Conservation (phyloP, 1,140 invertebrate species). For the Pseudomyrmex concolor region DNA sequence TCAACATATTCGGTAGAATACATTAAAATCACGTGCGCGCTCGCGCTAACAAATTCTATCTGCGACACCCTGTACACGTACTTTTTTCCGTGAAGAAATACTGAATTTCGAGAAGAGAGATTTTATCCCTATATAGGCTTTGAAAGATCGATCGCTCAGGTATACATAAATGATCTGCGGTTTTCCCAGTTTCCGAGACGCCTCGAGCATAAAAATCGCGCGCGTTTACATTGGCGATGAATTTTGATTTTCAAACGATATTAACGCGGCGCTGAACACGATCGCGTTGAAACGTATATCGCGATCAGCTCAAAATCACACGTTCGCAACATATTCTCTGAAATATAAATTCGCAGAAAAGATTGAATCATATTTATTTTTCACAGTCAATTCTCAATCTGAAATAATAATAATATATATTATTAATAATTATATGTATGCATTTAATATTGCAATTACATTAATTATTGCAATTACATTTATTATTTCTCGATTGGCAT, state of each 20-base stretch:
- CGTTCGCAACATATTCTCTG: neutral
- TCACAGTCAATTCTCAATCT: neutral
- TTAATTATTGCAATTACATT: neutral
- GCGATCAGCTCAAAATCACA: conserved; percentile 19
- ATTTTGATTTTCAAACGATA: conserved; percentile 38
- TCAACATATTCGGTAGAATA: neutral
- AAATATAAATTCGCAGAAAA: no score
- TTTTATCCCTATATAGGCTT: conserved; percentile 35
- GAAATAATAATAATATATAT: no score
- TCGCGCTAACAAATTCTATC: neutral
- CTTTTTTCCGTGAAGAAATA: conserved; percentile 1
- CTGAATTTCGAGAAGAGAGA: conserved; percentile 26
- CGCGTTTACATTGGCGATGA: neutral
- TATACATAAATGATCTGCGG: conserved; percentile 34
- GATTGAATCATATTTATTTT: neutral
- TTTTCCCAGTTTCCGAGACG: conserved; percentile 24
- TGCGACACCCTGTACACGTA: neutral
- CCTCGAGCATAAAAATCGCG: conserved; percentile 30
- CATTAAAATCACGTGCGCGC: no score
- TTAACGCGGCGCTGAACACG: neutral
- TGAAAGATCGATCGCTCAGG: conserved; percentile 31
- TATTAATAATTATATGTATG: no score
- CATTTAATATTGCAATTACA: neutral
- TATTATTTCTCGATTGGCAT: no score
- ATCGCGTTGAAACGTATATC: neutral